These are phyloP conservation scores for Drosophila elegans DNA, from an alignment of 1,140 invertebrate genomes.

Conservation along the genomic window DNA sequence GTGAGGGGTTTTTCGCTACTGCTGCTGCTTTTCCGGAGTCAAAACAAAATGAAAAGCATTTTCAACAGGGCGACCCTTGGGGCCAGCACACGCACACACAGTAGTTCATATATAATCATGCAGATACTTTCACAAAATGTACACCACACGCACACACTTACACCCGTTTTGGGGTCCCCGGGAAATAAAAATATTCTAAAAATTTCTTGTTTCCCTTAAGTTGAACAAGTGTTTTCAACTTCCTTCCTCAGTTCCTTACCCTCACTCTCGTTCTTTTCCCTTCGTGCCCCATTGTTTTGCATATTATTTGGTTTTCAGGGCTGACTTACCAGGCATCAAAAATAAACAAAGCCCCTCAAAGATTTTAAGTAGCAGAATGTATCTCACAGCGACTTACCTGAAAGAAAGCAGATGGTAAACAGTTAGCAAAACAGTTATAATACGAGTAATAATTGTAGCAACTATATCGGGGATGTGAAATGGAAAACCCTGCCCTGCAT, in stretches of 20 bases:
- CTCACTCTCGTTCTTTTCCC: conserved; percentile 1
- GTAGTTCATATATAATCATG: conserved; percentile 24
- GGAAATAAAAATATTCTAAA: conserved; percentile 48
- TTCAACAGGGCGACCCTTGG: conserved; percentile 44
- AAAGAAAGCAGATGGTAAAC: conserved; percentile 48
- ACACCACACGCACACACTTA: conserved; percentile 20
- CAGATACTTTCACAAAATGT: conserved; percentile 32
- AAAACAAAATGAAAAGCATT: conserved; percentile 68
- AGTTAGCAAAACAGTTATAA: conserved; percentile 40
- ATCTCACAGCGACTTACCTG: conserved; percentile 71
- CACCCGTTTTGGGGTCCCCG: conserved; percentile 9
- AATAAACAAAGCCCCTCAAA: conserved; percentile 59
- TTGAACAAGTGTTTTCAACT: conserved; percentile 70
- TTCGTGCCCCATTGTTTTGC: conserved; percentile 20
- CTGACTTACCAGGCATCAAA: conserved; percentile 66
- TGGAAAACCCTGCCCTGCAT: not conserved
- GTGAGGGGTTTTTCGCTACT: conserved; percentile 7
- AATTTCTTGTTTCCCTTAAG: conserved; percentile 70
- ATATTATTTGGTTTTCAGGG: conserved; percentile 60
- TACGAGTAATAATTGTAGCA: conserved; percentile 64
- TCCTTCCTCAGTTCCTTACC: conserved; percentile 9
- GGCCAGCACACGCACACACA: conserved; percentile 20
- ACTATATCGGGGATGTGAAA: conserved; percentile 26
- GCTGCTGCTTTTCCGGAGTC: conserved; percentile 28
- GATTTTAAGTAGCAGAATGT: conserved; percentile 63